A percentile compares a stretch with the other conserved stretches of the same genome.
Evolutionary conservation across 1,140 invertebrate genomes (phyloP).

Genomic region (Solenopsis fugax): DNA sequence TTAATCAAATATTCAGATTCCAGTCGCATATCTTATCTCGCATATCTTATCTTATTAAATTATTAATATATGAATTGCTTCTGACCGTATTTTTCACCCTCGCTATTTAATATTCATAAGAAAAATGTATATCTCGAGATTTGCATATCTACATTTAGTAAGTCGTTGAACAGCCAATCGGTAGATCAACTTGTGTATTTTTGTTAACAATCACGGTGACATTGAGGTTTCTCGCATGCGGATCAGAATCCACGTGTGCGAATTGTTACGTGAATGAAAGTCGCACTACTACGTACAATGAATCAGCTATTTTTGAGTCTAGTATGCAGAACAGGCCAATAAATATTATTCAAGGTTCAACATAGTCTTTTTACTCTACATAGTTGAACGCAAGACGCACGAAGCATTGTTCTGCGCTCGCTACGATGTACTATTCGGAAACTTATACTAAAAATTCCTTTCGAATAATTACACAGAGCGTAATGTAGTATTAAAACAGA

Average conservation of each 20-base stretch:
- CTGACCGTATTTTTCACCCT: conserved; percentile 28
- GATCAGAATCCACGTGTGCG: conserved; percentile 53
- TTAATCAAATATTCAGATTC: conserved; percentile 3
- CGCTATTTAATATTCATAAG: conserved; percentile 23
- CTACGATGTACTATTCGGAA: neutral
- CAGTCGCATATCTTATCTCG: neutral
- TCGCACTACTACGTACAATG: conserved; percentile 64
- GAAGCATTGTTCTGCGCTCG: neutral
- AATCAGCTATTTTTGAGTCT: conserved; percentile 74
- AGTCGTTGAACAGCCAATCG: conserved; percentile 11
- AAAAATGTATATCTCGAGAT: conserved; percentile 20
- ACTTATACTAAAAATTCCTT: neutral
- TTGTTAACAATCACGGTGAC: conserved; percentile 47
- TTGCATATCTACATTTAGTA: conserved; percentile 30
- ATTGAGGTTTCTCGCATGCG: conserved; percentile 53
- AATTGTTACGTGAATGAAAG: conserved; percentile 68
- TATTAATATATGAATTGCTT: neutral
- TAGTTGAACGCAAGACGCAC: conserved; percentile 27
- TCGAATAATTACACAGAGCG: neutral
- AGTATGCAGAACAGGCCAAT: conserved; percentile 73
- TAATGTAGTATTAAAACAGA: too few species aligned
- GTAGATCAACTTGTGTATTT: neutral
- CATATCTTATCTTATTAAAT: conserved; percentile 28
- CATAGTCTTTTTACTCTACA: conserved; percentile 50
- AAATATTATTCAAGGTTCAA: conserved; percentile 73